phyloP scores from a whole-genome alignment of 2,797 vertebrate genomes.

The Hydrophis major region DNA sequence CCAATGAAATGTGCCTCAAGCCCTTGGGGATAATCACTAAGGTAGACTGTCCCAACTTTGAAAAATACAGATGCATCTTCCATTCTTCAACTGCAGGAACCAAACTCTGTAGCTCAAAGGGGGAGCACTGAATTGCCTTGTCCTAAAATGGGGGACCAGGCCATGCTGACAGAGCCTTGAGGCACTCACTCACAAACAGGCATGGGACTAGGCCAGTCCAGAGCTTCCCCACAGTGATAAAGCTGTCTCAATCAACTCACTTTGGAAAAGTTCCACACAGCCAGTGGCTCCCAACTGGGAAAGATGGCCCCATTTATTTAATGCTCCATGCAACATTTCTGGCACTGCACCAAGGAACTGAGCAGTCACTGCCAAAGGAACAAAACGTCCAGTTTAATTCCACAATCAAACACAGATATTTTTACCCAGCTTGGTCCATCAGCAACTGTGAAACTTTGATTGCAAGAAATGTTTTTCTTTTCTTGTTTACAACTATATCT shows the following conservation, averaged over 20 bases:
- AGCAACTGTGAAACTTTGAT: not conserved
- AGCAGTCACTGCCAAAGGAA: not conserved
- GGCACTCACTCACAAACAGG: not conserved
- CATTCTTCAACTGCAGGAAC: not conserved
- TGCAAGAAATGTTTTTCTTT: not conserved
- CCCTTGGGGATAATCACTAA: not conserved
- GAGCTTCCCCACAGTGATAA: not conserved
- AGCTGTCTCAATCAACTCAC: not conserved
- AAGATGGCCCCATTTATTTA: not conserved
- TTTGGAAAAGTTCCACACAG: not conserved
- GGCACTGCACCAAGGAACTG: not conserved
- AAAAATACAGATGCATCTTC: not conserved
- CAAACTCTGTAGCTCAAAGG: not conserved
- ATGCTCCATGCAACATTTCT: not conserved
- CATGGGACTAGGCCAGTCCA: not conserved
- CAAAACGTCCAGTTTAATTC: not conserved
- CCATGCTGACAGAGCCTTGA: not conserved
- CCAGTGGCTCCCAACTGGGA: not conserved
- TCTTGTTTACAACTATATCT: not conserved
- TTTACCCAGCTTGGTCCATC: not conserved
- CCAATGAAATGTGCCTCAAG: not conserved
- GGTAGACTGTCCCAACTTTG: not conserved
- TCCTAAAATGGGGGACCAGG: not conserved
- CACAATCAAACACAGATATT: not conserved
- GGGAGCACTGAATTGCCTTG: too few relatives aligned